These are phyloP conservation scores for Mohoua ochrocephala DNA, from an alignment of 2,113 vertebrate species.

Conservation along the genomic window DNA sequence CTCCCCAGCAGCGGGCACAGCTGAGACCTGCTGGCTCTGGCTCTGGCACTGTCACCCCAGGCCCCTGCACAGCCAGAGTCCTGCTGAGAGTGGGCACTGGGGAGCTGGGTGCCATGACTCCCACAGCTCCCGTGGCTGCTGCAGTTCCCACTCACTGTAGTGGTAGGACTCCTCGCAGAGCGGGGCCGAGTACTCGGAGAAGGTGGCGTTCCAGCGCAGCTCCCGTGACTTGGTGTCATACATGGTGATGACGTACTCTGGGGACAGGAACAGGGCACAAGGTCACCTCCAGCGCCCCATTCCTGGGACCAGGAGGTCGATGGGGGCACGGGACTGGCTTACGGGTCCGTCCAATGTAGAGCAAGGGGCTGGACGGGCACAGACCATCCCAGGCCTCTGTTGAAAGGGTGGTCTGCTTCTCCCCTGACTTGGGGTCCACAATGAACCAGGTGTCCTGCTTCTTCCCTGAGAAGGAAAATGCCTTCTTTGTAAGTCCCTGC, in stretches of 20 bases:
- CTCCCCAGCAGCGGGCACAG: neutral
- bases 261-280: neutral
- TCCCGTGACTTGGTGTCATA: slow-evolving; percentile 88
- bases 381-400: slow-evolving; percentile 83
- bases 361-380: slow-evolving; percentile 82
- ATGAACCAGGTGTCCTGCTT: slow-evolving; percentile 95
- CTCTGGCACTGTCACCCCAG: neutral
- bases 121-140: accelerated
- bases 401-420: slow-evolving; percentile 89
- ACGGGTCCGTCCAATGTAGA: slow-evolving; percentile 95
- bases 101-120: neutral
- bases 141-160: slow-evolving; percentile 78
- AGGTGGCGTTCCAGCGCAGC: slow-evolving; percentile 92
- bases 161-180: slow-evolving; percentile 77
- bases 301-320: accelerated
- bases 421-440: slow-evolving; percentile 92
- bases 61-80: neutral
- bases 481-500: accelerated
- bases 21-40: accelerated
- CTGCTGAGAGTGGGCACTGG: accelerated
- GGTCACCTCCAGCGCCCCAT: neutral
- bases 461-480: slow-evolving; percentile 74
- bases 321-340: neutral
- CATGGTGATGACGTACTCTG: slow-evolving; percentile 96
- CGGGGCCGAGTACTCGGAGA: slow-evolving; percentile 86